These are phyloP conservation scores for Melangyna quadrimaculata DNA, from an alignment of 2,888 invertebrate species.

Conservation along the genomic window DNA sequence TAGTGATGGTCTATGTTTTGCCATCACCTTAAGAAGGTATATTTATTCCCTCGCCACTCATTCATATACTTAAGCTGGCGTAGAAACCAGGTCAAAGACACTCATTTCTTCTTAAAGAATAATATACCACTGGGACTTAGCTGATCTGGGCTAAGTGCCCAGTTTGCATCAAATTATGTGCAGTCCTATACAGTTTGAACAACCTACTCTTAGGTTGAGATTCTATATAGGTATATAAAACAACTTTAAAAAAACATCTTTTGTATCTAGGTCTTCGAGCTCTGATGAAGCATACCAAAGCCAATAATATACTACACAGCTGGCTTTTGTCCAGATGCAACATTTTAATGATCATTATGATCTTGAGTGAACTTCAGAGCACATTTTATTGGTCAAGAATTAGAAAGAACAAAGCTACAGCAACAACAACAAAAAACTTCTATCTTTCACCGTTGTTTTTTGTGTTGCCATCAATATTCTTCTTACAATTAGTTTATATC, in stretches of 20 bases:
- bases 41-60: background rate
- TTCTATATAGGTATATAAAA: no score
- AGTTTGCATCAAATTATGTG: conserved; percentile 25
- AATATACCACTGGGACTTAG: background rate
- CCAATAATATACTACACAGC: background rate
- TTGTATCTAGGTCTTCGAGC: conserved; percentile 13
- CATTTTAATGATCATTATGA: conserved; percentile 11
- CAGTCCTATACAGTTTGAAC: conserved; percentile 15
- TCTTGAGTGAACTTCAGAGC: conserved; percentile 6
- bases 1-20: background rate
- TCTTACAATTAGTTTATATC: conserved; percentile 2
- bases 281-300: background rate
- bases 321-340: conserved; percentile 22
- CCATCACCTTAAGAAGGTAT: background rate
- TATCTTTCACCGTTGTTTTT: background rate
- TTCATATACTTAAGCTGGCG: background rate
- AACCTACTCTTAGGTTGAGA: conserved; percentile 12
- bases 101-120: conserved; percentile 12
- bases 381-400: conserved; percentile 32
- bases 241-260: background rate
- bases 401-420: background rate
- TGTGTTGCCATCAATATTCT: background rate
- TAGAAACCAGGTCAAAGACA: conserved; percentile 27
- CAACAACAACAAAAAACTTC: background rate
- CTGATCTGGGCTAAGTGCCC: conserved; percentile 16